Evolutionary conservation across 2,888 invertebrate species (phyloP).

Genomic region (Selenia dentaria): DNA sequence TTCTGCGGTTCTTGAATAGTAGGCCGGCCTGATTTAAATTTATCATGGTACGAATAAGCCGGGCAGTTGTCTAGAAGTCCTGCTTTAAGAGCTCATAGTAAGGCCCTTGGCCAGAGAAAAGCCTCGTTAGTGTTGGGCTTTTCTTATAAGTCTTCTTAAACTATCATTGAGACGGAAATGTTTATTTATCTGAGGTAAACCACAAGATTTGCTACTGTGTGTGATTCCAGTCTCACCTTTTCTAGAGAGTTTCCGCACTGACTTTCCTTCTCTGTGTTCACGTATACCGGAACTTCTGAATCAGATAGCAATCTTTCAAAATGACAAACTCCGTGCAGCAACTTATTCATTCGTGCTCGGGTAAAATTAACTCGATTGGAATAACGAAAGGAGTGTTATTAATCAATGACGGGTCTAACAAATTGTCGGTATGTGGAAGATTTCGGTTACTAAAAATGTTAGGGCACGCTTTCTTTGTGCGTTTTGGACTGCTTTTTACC

Average conservation of each 20-base stretch:
- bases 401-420: slow-evolving; percentile 70
- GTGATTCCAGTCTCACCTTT: too few relatives aligned
- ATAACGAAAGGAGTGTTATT: slow-evolving; percentile 70
- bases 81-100: too few relatives aligned
- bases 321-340: slow-evolving; percentile 62
- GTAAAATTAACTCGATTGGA: slow-evolving; percentile 73
- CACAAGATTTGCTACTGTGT: too few relatives aligned
- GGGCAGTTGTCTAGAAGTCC: too few relatives aligned
- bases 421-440: slow-evolving; percentile 62
- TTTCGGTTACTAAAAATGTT: slow-evolving; percentile 47
- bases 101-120: too few relatives aligned
- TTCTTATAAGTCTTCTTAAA: too few relatives aligned
- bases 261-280: slow-evolving; percentile 2
- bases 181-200: too few relatives aligned
- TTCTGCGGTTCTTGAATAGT: too few relatives aligned
- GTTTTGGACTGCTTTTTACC: slow-evolving; percentile 1
- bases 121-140: too few relatives aligned
- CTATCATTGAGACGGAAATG: too few relatives aligned
- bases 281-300: slow-evolving; percentile 59
- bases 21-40: too few relatives aligned
- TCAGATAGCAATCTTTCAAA: slow-evolving; percentile 72
- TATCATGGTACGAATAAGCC: too few relatives aligned
- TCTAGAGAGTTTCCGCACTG: neutral
- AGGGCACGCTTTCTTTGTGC: slow-evolving; percentile 16
- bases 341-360: slow-evolving; percentile 58